phyloP scores from a whole-genome alignment of 2,113 vertebrate genomes.

The Smithornis capensis region DNA sequence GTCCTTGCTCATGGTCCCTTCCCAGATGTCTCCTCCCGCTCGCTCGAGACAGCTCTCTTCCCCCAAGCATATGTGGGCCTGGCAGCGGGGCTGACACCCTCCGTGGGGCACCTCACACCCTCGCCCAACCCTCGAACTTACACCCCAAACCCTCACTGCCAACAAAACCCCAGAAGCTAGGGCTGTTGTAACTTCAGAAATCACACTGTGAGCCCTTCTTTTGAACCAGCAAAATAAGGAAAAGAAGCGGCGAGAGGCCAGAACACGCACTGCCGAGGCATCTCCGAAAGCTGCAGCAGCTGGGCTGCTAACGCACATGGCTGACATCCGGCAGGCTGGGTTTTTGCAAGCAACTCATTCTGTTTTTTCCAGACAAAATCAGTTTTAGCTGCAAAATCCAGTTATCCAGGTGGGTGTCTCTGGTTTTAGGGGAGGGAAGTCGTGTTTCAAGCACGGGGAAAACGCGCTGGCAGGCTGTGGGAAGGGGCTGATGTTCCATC shows the following conservation, averaged over 20 bases:
- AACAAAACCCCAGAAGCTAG: neutral
- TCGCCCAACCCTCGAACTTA: neutral
- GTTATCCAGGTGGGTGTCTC: conserved; percentile 31
- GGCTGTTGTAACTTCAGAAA: neutral
- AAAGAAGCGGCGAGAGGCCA: neutral
- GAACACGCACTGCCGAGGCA: conserved; percentile 1
- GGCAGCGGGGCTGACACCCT: neutral
- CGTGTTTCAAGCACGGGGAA: neutral
- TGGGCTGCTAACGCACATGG: neutral
- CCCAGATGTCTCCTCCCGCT: neutral
- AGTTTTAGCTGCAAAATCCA: neutral
- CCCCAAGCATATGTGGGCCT: rapidly evolving
- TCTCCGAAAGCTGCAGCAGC: neutral
- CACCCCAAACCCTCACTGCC: neutral
- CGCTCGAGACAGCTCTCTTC: rapidly evolving
- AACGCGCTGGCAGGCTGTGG: neutral
- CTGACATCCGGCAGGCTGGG: neutral
- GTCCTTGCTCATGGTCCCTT: neutral
- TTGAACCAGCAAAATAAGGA: neutral
- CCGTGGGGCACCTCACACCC: neutral
- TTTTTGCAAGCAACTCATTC: neutral
- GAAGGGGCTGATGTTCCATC: neutral
- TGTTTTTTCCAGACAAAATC: neutral
- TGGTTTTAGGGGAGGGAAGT: neutral
- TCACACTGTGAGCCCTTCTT: neutral